phyloP scores from a whole-genome alignment of 2,113 vertebrate species.

The Chionis minor region DNA sequence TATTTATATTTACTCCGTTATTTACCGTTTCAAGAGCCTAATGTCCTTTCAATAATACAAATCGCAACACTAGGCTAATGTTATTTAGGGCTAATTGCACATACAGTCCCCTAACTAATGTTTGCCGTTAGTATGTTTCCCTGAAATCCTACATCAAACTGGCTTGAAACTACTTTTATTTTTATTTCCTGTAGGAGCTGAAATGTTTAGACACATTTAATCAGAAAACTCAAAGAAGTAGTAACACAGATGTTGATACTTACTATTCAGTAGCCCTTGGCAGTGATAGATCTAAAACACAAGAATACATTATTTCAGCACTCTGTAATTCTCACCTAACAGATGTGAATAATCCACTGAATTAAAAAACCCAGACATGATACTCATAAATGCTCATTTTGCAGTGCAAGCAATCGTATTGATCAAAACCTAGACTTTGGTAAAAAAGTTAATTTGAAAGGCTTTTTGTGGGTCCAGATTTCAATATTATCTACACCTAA shows the following conservation, averaged over 20 bases:
- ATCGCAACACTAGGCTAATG: constrained; percentile 55
- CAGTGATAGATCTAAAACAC: constrained; percentile 78
- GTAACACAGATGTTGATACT: constrained; percentile 81
- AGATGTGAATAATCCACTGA: constrained; percentile 79
- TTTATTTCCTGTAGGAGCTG: constrained; percentile 70
- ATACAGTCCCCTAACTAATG: constrained; percentile 58
- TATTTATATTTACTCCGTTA: constrained; percentile 81
- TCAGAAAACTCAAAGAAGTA: constrained; percentile 74
- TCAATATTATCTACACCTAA: neutral
- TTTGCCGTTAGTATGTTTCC: constrained; percentile 52
- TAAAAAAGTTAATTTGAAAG: constrained; percentile 43
- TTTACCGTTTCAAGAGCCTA: constrained; percentile 72
- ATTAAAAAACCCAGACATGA: constrained; percentile 69
- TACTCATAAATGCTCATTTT: constrained; percentile 58
- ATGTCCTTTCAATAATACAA: constrained; percentile 72
- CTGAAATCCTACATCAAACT: constrained; percentile 58
- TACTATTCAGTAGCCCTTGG: constrained; percentile 82
- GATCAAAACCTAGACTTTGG: constrained; percentile 27
- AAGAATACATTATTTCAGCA: constrained; percentile 76
- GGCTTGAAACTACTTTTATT: constrained; percentile 66
- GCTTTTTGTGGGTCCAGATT: neutral
- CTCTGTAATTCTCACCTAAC: constrained; percentile 80
- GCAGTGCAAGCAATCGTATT: neutral
- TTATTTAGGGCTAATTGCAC: constrained; percentile 72
- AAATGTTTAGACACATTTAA: constrained; percentile 79